Evolutionary conservation across 1,140 invertebrate species (phyloP), one percentile per base, ranked within the genome.

Genomic region (Danaus plexippus): DNA sequence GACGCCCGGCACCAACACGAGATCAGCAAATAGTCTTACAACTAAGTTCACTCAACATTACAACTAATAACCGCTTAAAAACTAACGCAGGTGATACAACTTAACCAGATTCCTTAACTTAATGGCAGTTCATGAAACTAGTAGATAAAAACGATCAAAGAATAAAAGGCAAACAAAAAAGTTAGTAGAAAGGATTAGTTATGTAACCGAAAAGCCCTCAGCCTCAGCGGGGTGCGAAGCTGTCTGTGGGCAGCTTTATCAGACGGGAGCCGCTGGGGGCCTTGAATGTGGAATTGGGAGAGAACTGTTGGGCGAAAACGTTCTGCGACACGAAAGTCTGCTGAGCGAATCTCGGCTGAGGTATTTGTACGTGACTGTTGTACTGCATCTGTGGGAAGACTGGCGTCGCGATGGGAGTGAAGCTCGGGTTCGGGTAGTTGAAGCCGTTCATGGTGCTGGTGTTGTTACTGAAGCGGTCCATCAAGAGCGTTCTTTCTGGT

Each of bases 1-100:
- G 64, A 64, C 67, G 75, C 70, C 75, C 73, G 79, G 80, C 78
- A 75, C 68, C 68, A 73, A 77, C 75, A 77, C 78, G 83, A 86
- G 83, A 86, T 86, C 83, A 85, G 77, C 77, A 79, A 71, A 71
- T 75, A 71, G 50, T 65, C 79, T 83, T 81, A 83, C 61, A 62
- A 47, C 73, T 81, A 81, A 68, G 57, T 77, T 78, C 76, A 80
- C 72, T 73, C 69, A 77, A 71, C 62, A 52, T 75, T 79, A 80
- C 63, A 72, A 73, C 74, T 81, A 77, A 67, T 69, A 78, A 83
- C 73, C 71, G 63, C 77, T 87, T 86, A 86, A 48, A 65, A 61
- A 71, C 80, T 80, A 87, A 73, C 64, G 64, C 59, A 76, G 54
- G 59, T 73, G 67, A 69, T 71, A 73, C 74, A 84, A 82, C 75